Evolutionary conservation across 92 coral and sea anemone species (phyloP), one percentile per base, ranked within the genome.

Genomic region (Palythoa grandis): DNA sequence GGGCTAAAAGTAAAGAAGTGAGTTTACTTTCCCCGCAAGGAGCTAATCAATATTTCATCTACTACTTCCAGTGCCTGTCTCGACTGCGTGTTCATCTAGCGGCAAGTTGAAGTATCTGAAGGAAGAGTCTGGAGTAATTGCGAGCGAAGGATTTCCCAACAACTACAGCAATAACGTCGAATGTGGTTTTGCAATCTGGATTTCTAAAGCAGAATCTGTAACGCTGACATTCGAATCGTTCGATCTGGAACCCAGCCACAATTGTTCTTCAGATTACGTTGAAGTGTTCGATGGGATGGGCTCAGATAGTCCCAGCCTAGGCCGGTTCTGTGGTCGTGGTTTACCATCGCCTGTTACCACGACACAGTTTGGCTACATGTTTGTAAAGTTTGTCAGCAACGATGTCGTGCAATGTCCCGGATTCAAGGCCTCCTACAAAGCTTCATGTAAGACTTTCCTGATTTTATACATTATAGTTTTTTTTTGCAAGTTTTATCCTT

Each of bases 111-210:
- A 5, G 48, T 65, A 80, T 48, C 60, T 80, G 60, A 43, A 24
- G 24, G 74, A 65, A 2, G 17, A 60, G 4, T 40, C 85, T 13
- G 85, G 85, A 23, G 40, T 66, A n/a, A 66, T 80, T 80, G 85
- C 85, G 1, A 80, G 85, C 24, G 85, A 80, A 74, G 85, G 85
- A 43, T 80, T 80, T 39, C 85, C 85, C n/a, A 80, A 80, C 53
- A 80, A 65, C 54, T 80, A 80, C 74, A 80, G 85, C 48, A 80
- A 80, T 54, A 67, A 63, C 23, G 20, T 80, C 37, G 63, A 63
- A n/a, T 80, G 85, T 15, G 74, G 75, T 22, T 47, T 80, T 52
- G 47, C 57, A 23, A 66, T 80, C 19, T 67, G 60, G 74, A 73
- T 63, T 17, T 15, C 72, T 24, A 43, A 43, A 20, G 61, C 63